Evolutionary conservation across 2,113 vertebrate species (phyloP).

Genomic region (Peucedramus taeniatus): DNA sequence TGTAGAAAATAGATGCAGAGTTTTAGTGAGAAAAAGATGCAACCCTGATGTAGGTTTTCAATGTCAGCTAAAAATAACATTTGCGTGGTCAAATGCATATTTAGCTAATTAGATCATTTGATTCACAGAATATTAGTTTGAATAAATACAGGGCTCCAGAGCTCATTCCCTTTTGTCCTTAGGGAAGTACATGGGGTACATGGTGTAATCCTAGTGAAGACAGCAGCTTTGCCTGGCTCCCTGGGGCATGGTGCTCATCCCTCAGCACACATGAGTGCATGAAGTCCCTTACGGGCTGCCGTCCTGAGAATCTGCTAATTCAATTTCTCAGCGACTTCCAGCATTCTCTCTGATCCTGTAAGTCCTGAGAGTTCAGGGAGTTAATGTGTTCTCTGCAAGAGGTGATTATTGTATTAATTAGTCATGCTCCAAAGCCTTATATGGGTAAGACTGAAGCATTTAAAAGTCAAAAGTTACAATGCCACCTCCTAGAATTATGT

Average conservation of each 20-base stretch:
- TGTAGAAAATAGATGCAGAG: not conserved
- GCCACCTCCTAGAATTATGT: not conserved
- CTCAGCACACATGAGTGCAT: not conserved
- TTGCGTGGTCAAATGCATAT: not conserved
- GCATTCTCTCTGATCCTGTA: not conserved
- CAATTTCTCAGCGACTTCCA: not conserved
- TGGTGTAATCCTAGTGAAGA: not conserved
- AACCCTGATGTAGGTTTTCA: not conserved
- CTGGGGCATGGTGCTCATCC: not conserved
- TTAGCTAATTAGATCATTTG: conserved; percentile 13
- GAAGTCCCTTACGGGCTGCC: not conserved
- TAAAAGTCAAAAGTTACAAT: not conserved
- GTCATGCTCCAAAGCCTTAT: not conserved
- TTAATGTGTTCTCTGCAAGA: conserved; percentile 5
- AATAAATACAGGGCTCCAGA: not conserved
- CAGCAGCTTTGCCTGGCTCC: not conserved
- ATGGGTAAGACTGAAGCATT: not conserved
- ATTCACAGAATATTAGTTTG: not conserved
- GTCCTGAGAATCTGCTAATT: conserved; percentile 8
- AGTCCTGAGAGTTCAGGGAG: not conserved
- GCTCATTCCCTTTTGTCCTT: not conserved
- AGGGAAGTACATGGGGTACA: not conserved
- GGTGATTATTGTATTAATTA: conserved; percentile 16
- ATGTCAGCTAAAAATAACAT: not conserved
- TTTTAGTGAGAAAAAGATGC: not conserved